Evolutionary conservation across 2,113 vertebrate species (phyloP), one percentile per base, ranked within the genome.

Genomic region (Bathybates hornii): DNA sequence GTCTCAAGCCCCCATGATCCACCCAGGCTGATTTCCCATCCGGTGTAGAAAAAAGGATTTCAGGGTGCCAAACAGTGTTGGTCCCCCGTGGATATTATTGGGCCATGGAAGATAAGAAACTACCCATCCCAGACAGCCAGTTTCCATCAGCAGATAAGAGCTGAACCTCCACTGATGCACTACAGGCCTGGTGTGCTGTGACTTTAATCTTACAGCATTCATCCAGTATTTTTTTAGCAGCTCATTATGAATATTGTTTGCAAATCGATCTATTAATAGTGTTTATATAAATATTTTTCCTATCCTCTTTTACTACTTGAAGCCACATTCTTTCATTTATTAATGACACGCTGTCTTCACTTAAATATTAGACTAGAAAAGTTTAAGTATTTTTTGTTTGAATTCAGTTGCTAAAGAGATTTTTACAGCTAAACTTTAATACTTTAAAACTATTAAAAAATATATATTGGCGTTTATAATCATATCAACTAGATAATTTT

Each of bases 71-170:
- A 90, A 57, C 91, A 17, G 79, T 59, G 89, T 82, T 21, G 89
- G 84, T 94, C 94, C 94, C 91, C 92, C 57, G 91, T 93, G 94
- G 92, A 94, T 95, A 89, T 88, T 87, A 92, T 90, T 83, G 89
- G 90, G 85, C 87, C 90, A 86, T 92, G 87, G 87, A 87, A 92
- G 94, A 94, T 94, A 94, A 92, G 91, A 88, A 91, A 94, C 85
- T 87, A 89, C 85, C 89, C 93, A 88, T 88, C 87, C 91, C 76
- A 91, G 92, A 92, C 93, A 91, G 85, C 81, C 89, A 90, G 79
- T 79, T 78, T 92, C 86, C 86, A 90, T 92, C 85, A 88, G 83
- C 86, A 92, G 91, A 94, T 93, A 93, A 93, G 91, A 90, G 90
- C 86, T 92, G 89, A 91, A 92, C 45, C 86, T 82, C 88, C 83